Conservation (phyloP, 2,888 invertebrate species). For the Pristionchus mayeri region DNA sequence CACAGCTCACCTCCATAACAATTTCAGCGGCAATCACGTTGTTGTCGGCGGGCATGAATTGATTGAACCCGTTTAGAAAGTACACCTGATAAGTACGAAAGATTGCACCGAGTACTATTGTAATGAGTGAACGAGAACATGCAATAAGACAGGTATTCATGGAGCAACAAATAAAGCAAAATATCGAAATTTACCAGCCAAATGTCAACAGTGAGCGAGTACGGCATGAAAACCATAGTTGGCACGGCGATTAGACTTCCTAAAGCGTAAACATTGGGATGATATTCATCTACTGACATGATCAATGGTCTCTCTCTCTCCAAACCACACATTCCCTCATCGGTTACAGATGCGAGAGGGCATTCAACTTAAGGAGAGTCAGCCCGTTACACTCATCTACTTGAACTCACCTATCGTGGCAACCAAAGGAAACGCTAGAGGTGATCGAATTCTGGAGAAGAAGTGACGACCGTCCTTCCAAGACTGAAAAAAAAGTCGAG, state of each 20-base stretch:
- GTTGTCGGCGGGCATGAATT: conserved; percentile 8
- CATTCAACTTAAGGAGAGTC: too few relatives aligned
- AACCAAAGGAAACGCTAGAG: not conserved
- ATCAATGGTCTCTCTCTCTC: too few relatives aligned
- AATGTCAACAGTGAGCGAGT: not conserved
- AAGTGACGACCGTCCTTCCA: conserved; percentile 22
- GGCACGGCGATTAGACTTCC: conserved; percentile 13
- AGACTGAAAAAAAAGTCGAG: too few relatives aligned
- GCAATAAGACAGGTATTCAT: too few relatives aligned
- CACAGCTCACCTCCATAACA: conserved; percentile 31
- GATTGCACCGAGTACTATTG: too few relatives aligned
- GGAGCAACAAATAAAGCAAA: too few relatives aligned
- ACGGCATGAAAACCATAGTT: conserved; percentile 14
- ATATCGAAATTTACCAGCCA: not conserved
- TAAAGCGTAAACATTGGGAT: not conserved
- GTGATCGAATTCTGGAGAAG: not conserved
- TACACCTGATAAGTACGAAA: conserved; percentile 10
- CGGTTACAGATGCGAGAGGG: too few relatives aligned
- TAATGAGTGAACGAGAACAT: too few relatives aligned
- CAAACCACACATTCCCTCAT: too few relatives aligned
- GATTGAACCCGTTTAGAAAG: conserved; percentile 14
- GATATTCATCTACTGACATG: too few relatives aligned
- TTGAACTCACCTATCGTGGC: conserved; percentile 11
- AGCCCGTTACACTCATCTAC: too few relatives aligned
- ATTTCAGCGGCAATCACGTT: conserved; percentile 27